Evolutionary conservation across 2,888 invertebrate species (phyloP), one percentile per base, ranked within the genome.

Genomic region (Heliconius erato): DNA sequence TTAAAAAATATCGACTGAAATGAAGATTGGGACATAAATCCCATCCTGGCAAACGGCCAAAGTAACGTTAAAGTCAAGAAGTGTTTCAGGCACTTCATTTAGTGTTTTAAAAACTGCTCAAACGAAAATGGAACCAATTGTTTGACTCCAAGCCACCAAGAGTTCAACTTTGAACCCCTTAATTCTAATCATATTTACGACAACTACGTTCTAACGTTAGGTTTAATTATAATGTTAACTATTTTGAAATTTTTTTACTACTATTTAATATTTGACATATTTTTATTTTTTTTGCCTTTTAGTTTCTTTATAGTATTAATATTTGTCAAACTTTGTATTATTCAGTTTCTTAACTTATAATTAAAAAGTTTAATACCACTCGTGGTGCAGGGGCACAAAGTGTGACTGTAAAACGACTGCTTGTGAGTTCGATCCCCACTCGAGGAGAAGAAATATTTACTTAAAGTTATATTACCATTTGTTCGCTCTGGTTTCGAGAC

Each of bases 311-410:
- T 23, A 23, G 3, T 26, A 26, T 65, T 26, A 1, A 65, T 28
- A 26, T 28, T 26, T 65, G 28, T 54, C 23, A 11, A 28, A 11
- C 28, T 9, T 93, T 92, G 92, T 91, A 91, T 92, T 92, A 1
- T 90, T 88, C 89, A 91, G 90, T 92, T 92, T 92, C 94, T 93
- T 93, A 93, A 94, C 92, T 93, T 92, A 91, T 92, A 94, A 95
- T 94, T 94, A 93, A 94, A 94, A 94, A 94, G 94, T 94, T 94
- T 94, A 95, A 95, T 95, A 94, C 16, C 3, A 14, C 3, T 16
- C 4, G 16, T 16, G 49, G 16, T 2, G 49, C 14, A 49, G 3
- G 32, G 3, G 32, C 32, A 32, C 3, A 32, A 32, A 32, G 32
- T 32, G 32, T 32, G 32, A 32, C 32, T 32, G 32, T 3, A 32